A percentile compares a stretch with the other conserved stretches of the same genome.
These are phyloP conservation scores for Dysmachus trigonus DNA, from an alignment of 2,888 invertebrate species.

Conservation along the genomic window DNA sequence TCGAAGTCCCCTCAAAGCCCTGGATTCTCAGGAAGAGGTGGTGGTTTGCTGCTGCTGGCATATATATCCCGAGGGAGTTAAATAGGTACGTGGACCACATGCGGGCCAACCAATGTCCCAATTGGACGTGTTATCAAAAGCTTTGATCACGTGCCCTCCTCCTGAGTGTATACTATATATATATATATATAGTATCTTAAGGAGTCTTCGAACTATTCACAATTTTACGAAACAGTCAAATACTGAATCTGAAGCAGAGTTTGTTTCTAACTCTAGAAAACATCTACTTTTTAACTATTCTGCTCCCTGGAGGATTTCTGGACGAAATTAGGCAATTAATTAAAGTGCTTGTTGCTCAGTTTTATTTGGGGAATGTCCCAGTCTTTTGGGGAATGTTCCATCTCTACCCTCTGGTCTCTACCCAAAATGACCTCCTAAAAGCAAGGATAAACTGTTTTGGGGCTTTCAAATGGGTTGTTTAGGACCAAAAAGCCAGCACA, in stretches of 20 bases:
- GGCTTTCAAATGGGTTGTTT: slow-evolving; percentile 5
- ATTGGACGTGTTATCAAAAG: neutral
- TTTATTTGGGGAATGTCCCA: neutral
- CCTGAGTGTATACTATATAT: neutral
- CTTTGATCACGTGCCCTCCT: neutral
- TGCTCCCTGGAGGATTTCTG: neutral
- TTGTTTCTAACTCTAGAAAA: neutral
- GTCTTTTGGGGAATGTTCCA: neutral
- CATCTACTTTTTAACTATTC: neutral
- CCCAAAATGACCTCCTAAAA: slow-evolving; percentile 5
- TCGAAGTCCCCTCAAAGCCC: neutral
- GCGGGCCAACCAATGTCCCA: neutral
- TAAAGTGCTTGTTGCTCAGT: slow-evolving; percentile 28
- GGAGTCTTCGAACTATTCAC: neutral
- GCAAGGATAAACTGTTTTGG: neutral
- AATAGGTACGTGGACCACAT: neutral
- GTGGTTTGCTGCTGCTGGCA: neutral
- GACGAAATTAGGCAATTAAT: slow-evolving; percentile 32
- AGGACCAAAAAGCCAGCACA: neutral
- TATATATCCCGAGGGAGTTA: neutral
- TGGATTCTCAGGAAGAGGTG: neutral
- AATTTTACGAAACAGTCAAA: neutral
- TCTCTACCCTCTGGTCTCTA: neutral
- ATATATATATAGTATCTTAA: no score
- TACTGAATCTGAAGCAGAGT: neutral